A percentile compares a stretch with the other conserved stretches of the same genome.
Conservation (phyloP, 1,140 invertebrate genomes). For the Drepana arcuata region DNA sequence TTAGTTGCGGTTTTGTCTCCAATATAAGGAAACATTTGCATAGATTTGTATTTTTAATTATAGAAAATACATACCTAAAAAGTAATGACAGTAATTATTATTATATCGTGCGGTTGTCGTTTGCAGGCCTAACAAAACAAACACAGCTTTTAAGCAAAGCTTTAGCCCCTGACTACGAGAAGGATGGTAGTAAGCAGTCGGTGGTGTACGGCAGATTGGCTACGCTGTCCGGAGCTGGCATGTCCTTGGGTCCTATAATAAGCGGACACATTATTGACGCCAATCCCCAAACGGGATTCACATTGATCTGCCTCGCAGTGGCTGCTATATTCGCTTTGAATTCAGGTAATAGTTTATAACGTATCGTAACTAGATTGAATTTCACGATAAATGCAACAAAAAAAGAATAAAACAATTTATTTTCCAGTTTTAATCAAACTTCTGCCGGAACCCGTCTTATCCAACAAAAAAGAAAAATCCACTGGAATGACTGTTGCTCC, state of each 20-base stretch:
- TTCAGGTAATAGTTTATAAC: too few relatives aligned
- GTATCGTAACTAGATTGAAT: too few relatives aligned
- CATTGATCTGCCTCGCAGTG: constrained; percentile 51
- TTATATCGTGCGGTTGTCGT: background rate
- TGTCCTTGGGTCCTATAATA: constrained; percentile 75
- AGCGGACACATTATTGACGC: constrained; percentile 75
- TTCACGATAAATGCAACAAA: too few relatives aligned
- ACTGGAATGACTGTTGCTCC: constrained; percentile 1
- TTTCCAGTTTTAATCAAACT: constrained; percentile 3
- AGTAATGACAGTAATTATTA: too few relatives aligned
- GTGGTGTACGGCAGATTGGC: constrained; percentile 72
- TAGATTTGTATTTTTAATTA: too few relatives aligned
- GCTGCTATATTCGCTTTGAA: constrained; percentile 63
- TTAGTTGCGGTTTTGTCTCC: too few relatives aligned
- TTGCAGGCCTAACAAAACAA: constrained; percentile 74
- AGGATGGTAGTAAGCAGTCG: constrained; percentile 59
- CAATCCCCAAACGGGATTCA: constrained; percentile 66
- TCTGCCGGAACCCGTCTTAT: constrained; percentile 1
- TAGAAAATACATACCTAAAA: too few relatives aligned
- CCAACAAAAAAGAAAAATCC: constrained; percentile 10
- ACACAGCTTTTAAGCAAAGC: constrained; percentile 76
- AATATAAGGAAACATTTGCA: too few relatives aligned
- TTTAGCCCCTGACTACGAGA: constrained; percentile 71
- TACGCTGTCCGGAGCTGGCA: constrained; percentile 73
- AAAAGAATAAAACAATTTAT: too few relatives aligned